Percentiles rank a stretch among this genome's conserved stretches.
Conservation (phyloP, 2,113 vertebrate genomes). For the Petrocephalus microphthalmus region DNA sequence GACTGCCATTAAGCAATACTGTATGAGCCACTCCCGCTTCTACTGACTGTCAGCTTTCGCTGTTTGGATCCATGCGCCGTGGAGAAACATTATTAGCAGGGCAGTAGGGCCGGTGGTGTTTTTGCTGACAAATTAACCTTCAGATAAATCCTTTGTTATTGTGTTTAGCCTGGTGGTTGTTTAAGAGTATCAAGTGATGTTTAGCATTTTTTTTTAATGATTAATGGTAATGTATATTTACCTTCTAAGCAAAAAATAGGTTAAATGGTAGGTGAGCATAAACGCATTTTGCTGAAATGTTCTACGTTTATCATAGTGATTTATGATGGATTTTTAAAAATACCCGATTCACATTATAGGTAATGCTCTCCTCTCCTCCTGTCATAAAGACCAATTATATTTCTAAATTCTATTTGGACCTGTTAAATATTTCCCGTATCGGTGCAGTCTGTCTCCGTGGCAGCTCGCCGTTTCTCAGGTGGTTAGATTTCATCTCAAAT, state of each 20-base stretch:
- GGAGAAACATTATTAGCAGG: not conserved
- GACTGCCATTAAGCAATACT: not conserved
- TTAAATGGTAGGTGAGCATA: not conserved
- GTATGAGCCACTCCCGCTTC: not conserved
- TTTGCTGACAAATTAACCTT: not conserved
- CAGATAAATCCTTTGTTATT: not conserved
- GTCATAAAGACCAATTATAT: not conserved
- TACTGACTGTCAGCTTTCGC: not conserved
- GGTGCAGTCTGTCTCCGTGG: not conserved
- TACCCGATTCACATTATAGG: not conserved
- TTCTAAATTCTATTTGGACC: conserved; percentile 2
- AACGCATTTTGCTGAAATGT: not conserved
- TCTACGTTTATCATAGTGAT: not conserved
- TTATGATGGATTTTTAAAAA: not conserved
- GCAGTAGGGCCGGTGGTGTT: not conserved
- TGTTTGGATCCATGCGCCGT: not conserved
- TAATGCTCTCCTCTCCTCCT: not conserved
- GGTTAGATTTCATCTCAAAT: not conserved
- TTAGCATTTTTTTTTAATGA: not conserved
- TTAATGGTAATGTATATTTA: not conserved
- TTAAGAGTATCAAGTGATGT: not conserved
- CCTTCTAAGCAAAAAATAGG: not conserved
- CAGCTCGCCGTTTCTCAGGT: not conserved
- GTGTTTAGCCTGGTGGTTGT: not conserved
- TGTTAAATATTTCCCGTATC: not conserved